phyloP scores from a whole-genome alignment of 2,888 invertebrate species.

The Melieria crassipennis region DNA sequence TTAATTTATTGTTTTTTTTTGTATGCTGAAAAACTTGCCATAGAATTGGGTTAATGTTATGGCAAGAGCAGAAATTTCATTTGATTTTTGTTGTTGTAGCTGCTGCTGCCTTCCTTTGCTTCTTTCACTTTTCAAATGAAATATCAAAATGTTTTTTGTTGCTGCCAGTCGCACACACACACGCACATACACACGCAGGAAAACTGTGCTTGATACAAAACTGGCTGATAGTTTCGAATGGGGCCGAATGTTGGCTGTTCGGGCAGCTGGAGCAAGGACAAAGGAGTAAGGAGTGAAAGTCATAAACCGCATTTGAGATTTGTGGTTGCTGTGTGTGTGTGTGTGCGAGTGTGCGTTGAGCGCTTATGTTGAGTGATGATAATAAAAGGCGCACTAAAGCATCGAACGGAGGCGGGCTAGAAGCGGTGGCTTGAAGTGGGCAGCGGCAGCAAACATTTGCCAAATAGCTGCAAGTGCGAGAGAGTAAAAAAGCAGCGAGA shows the following conservation, averaged over 20 bases:
- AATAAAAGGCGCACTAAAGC: not conserved
- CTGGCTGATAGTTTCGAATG: no score
- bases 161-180: conserved; percentile 2
- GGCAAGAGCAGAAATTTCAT: not conserved
- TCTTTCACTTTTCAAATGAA: not conserved
- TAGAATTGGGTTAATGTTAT: conserved; percentile 12
- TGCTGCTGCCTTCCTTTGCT: no score
- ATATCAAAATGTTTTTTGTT: not conserved
- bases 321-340: conserved; percentile 29
- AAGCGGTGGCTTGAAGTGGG: no score
- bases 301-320: conserved; percentile 13
- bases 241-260: no score
- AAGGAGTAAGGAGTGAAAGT: not conserved
- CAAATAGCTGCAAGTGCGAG: no score
- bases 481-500: no score
- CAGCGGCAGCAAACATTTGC: no score
- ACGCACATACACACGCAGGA: not conserved
- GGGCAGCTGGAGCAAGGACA: not conserved
- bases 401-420: no score
- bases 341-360: not conserved
- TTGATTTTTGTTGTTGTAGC: no score
- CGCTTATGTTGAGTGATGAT: not conserved
- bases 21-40: not conserved
- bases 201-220: not conserved
- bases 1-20: no score